Percentiles rank a stretch among this genome's conserved stretches.
Conservation (phyloP, 2,113 vertebrate species). For the Phaetusa simplex region DNA sequence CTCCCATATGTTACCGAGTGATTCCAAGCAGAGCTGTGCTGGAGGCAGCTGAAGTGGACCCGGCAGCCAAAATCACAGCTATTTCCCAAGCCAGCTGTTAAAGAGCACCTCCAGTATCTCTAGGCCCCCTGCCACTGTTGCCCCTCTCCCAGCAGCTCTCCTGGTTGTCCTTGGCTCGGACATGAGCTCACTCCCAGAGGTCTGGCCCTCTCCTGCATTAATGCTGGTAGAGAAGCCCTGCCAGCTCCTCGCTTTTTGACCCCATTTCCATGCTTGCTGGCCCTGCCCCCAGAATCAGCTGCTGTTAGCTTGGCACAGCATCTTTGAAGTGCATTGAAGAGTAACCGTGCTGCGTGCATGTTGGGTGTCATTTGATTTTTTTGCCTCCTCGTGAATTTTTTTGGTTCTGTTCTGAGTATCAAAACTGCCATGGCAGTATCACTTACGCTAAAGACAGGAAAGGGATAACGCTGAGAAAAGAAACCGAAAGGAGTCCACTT, state of each 20-base stretch:
- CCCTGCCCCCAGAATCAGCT: background rate
- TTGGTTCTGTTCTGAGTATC: background rate
- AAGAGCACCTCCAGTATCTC: background rate
- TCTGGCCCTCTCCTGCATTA: background rate
- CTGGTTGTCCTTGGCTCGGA: background rate
- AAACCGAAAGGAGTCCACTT: slow-evolving; percentile 9
- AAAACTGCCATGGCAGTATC: background rate
- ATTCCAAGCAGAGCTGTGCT: background rate
- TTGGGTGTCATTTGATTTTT: background rate
- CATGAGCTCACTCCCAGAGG: background rate
- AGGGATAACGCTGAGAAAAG: background rate
- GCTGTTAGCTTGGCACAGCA: background rate
- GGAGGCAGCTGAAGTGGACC: background rate
- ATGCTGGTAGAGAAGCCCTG: background rate
- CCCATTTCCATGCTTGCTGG: background rate
- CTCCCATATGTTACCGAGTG: background rate
- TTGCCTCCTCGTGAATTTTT: background rate
- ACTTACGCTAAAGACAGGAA: background rate
- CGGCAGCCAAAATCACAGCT: background rate
- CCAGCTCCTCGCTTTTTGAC: background rate
- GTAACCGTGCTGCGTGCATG: background rate
- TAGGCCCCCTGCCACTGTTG: background rate
- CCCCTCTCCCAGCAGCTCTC: background rate
- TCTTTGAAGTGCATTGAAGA: background rate
- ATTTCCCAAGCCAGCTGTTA: background rate